phyloP scores from a whole-genome alignment of 2,888 invertebrate genomes.

The Halictus ligatus region DNA sequence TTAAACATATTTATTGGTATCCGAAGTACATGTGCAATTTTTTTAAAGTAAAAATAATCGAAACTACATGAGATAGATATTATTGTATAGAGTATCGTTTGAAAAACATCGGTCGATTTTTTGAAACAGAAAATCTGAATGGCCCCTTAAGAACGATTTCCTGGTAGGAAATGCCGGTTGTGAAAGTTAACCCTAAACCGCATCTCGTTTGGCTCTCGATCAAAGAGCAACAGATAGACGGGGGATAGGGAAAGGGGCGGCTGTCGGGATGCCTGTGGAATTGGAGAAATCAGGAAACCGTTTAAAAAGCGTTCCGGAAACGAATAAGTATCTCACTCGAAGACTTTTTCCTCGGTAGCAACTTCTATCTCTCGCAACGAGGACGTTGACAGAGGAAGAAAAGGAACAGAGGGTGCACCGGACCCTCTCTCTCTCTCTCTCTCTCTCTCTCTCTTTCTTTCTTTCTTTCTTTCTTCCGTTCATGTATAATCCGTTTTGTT shows the following conservation, averaged over 20 bases:
- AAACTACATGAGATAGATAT: no score
- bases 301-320: constrained; percentile 29
- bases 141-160: not conserved
- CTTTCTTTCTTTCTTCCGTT: no score
- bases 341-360: not conserved
- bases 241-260: not conserved
- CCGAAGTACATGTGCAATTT: no score
- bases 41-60: no score
- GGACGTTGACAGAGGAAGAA: not conserved
- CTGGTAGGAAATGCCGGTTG: constrained; percentile 22
- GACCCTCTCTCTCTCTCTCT: not conserved
- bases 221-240: constrained; percentile 68
- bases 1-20: no score
- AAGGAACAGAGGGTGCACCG: not conserved
- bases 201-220: constrained; percentile 65
- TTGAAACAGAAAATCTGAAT: not conserved
- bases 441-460: not conserved
- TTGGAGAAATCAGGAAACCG: constrained; percentile 32
- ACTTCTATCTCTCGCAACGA: not conserved
- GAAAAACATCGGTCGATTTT: not conserved
- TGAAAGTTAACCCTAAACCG: constrained; percentile 46
- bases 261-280: not conserved
- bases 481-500: not conserved
- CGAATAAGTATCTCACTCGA: constrained; percentile 19
- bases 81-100: no score